phyloP scores from a whole-genome alignment of 64 coral and sea anemone genomes.

The Porites lutea region DNA sequence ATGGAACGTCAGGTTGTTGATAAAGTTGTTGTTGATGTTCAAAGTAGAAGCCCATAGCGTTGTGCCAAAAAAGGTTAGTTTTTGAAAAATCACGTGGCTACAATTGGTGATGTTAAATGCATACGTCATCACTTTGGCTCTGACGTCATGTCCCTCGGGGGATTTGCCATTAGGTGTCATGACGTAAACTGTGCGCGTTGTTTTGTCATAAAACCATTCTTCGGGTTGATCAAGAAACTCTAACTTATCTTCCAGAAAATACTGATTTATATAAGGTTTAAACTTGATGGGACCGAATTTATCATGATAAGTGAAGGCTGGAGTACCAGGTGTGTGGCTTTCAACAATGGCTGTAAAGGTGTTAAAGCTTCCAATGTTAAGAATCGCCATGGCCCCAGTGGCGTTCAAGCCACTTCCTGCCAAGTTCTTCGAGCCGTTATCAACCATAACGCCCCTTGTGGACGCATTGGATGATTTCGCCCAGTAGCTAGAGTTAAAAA shows the following conservation, averaged over 20 bases:
- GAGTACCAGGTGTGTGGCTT: background rate
- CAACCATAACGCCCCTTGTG: slow-evolving; percentile 70
- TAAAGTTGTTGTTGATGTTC: background rate
- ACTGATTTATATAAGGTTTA: slow-evolving; percentile 65
- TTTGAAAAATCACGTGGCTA: slow-evolving; percentile 22
- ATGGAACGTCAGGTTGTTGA: slow-evolving; percentile 46
- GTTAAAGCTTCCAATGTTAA: slow-evolving; percentile 88
- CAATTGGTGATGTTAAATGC: slow-evolving; percentile 52
- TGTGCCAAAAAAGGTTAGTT: slow-evolving; percentile 58
- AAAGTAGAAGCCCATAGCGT: background rate
- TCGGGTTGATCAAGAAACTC: slow-evolving; percentile 76
- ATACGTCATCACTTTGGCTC: slow-evolving; percentile 78
- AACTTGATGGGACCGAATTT: slow-evolving; percentile 73
- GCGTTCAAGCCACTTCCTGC: slow-evolving; percentile 83
- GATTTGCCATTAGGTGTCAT: slow-evolving; percentile 57
- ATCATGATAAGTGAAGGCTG: slow-evolving; percentile 69
- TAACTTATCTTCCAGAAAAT: slow-evolving; percentile 84
- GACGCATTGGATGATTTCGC: slow-evolving; percentile 65
- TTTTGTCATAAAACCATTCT: slow-evolving; percentile 83
- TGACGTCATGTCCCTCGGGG: slow-evolving; percentile 39
- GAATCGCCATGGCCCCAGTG: slow-evolving; percentile 77
- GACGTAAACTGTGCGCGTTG: slow-evolving; percentile 57
- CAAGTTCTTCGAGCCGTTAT: slow-evolving; percentile 68
- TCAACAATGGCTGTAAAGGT: slow-evolving; percentile 72
- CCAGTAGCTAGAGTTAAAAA: slow-evolving; percentile 80